Conservation (phyloP, 2,113 vertebrate genomes). For the Neolamprologus kungweensis region DNA sequence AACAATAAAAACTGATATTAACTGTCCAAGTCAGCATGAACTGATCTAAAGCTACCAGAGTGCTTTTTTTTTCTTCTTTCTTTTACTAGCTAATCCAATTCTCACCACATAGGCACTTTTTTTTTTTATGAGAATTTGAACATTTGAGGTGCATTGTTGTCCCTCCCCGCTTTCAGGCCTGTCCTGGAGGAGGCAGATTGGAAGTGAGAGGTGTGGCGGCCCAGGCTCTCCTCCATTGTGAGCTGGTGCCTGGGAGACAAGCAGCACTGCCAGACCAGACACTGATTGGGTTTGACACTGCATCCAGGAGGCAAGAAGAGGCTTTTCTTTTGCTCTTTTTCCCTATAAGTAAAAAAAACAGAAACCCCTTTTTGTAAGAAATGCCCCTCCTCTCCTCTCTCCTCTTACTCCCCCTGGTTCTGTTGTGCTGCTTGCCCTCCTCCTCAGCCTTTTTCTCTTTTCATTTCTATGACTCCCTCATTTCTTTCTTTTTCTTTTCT, state of each 20-base stretch:
- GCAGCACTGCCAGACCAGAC: constrained; percentile 64
- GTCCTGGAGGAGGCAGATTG: constrained; percentile 87
- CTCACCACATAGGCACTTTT: background rate
- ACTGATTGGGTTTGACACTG: constrained; percentile 98
- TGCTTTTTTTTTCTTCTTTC: background rate
- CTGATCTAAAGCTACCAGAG: constrained; percentile 11
- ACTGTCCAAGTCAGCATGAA: constrained; percentile 22
- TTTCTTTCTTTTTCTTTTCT: background rate
- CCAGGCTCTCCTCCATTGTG: constrained; percentile 81
- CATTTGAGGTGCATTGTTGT: constrained; percentile 22
- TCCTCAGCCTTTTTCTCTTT: constrained; percentile 10
- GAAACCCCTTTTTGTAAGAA: constrained; percentile 37
- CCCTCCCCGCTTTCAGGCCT: constrained; percentile 26
- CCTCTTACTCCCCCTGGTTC: constrained; percentile 30
- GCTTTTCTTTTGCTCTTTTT: constrained; percentile 66
- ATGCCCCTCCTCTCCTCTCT: constrained; percentile 44
- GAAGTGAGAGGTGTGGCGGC: constrained; percentile 97
- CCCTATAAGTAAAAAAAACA: constrained; percentile 41
- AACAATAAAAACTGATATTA: constrained; percentile 27
- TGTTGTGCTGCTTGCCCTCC: constrained; percentile 32
- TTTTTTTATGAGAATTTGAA: constrained; percentile 31
- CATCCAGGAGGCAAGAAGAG: constrained; percentile 80
- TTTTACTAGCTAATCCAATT: constrained; percentile 44
- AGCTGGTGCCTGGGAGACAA: constrained; percentile 66
- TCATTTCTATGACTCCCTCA: constrained; percentile 23